Evolutionary conservation across 1,140 invertebrate species (phyloP).

Genomic region (Bombus vancouverensis): DNA sequence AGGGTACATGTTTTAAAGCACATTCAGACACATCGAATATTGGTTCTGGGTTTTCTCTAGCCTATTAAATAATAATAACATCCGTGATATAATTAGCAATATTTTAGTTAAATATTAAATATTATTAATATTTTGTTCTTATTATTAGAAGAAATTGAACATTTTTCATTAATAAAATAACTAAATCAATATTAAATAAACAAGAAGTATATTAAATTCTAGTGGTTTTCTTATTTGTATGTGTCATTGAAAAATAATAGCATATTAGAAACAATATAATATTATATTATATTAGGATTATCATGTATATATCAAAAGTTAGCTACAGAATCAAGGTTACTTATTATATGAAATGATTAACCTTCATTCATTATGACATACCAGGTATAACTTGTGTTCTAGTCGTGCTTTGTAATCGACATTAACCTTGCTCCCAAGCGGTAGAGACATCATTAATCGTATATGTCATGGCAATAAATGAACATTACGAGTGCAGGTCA

Average conservation of each 20-base stretch:
- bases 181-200: neutral
- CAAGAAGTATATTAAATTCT: neutral
- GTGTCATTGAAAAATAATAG: neutral
- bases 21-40: constrained; percentile 90
- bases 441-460: constrained; percentile 76
- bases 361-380: constrained; percentile 71
- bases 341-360: constrained; percentile 13
- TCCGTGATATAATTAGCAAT: neutral
- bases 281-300: neutral
- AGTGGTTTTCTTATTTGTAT: neutral
- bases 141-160: neutral
- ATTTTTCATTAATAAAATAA: neutral
- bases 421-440: constrained; percentile 77
- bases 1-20: constrained; percentile 86
- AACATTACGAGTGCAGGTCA: constrained; percentile 28
- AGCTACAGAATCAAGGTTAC: constrained; percentile 15
- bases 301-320: neutral
- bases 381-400: constrained; percentile 88
- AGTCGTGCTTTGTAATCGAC: constrained; percentile 85
- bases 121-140: neutral
- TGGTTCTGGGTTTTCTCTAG: constrained; percentile 89
- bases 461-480: constrained; percentile 75
- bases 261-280: neutral
- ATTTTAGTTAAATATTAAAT: no score
- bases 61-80: constrained; percentile 75